Conservation (phyloP, 2,888 invertebrate species). For the Parthenolecanium corni region DNA sequence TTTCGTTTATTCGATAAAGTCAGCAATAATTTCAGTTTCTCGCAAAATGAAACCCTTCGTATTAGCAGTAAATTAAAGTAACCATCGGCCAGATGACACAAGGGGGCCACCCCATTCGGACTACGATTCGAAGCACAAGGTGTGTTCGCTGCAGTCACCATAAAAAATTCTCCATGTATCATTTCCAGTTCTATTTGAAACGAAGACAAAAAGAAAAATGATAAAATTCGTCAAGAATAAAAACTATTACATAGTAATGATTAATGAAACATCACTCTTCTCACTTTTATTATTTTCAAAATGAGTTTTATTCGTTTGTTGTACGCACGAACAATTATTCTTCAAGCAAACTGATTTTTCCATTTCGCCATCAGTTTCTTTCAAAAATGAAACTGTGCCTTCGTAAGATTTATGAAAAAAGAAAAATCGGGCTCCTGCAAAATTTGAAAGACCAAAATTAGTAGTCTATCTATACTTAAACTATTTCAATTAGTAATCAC, state of each 20-base stretch:
- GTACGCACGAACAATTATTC: slow-evolving; percentile 8
- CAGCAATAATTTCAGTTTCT: slow-evolving; percentile 57
- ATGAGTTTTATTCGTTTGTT: not conserved
- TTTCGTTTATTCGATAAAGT: slow-evolving; percentile 50
- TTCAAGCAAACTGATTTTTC: slow-evolving; percentile 5
- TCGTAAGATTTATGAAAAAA: slow-evolving; percentile 17
- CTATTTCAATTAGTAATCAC: too few species aligned
- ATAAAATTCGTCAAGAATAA: too few species aligned
- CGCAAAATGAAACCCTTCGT: slow-evolving; percentile 55
- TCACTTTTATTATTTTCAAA: not conserved
- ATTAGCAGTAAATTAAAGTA: slow-evolving; percentile 64
- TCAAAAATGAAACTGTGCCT: slow-evolving; percentile 13
- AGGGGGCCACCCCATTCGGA: slow-evolving; percentile 65
- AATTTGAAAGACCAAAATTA: too few species aligned
- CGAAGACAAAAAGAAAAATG: slow-evolving; percentile 30
- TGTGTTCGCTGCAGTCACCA: slow-evolving; percentile 64
- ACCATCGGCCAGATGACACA: slow-evolving; percentile 68
- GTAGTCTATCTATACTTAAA: too few species aligned
- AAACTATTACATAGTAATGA: not conserved
- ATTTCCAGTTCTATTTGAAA: slow-evolving; percentile 47
- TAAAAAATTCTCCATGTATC: slow-evolving; percentile 59
- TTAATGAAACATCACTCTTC: not conserved
- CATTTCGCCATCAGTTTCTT: not conserved
- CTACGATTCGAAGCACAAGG: slow-evolving; percentile 62
- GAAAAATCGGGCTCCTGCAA: slow-evolving; percentile 6